Percentiles rank a stretch among this genome's conserved stretches.
phyloP scores from a whole-genome alignment of 92 coral and sea anemone genomes.

The Parazoanthus swiftii region DNA sequence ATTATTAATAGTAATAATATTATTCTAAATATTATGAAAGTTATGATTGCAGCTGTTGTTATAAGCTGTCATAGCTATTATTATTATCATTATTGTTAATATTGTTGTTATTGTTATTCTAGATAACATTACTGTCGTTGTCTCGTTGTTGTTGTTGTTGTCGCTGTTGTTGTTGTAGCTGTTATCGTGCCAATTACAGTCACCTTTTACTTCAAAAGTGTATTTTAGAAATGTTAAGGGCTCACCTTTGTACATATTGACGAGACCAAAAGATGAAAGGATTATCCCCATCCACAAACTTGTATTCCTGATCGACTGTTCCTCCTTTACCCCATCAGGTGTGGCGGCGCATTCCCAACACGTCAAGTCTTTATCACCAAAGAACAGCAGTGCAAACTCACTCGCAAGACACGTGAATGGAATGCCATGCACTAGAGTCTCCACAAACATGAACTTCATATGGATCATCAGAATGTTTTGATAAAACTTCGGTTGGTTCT shows the following conservation, averaged over 20 bases:
- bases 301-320: constrained; percentile 62
- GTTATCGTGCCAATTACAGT: no score
- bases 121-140: no score
- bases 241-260: constrained; percentile 78
- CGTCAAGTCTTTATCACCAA: constrained; percentile 62
- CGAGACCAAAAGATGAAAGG: constrained; percentile 68
- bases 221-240: neutral
- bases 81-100: no score
- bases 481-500: constrained; percentile 66
- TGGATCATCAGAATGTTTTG: constrained; percentile 71
- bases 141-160: no score
- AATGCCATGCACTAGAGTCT: constrained; percentile 77
- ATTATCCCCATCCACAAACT: constrained; percentile 78
- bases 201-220: neutral
- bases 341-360: constrained; percentile 83
- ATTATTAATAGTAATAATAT: no score
- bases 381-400: constrained; percentile 74
- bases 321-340: constrained; percentile 50
- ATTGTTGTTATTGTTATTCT: no score
- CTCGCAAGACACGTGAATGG: constrained; percentile 74
- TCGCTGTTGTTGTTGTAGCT: no score
- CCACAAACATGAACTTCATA: constrained; percentile 74
- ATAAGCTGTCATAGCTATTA: no score
- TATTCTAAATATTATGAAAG: no score
- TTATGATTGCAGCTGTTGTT: no score